Evolutionary conservation across 2,113 vertebrate species (phyloP).

Genomic region (Brienomyrus longianalis): DNA sequence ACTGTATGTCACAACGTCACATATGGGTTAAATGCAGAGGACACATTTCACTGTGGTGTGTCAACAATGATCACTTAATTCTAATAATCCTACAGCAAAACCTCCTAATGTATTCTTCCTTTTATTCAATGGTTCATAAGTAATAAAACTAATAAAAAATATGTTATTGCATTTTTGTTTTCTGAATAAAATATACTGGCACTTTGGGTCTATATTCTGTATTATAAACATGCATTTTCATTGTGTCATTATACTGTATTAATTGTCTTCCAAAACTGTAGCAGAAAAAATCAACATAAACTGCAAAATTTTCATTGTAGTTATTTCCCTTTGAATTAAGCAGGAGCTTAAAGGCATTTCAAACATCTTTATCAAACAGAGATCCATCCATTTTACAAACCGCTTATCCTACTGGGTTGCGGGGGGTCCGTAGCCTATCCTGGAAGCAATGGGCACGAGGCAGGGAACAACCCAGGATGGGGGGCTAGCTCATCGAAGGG

Average conservation of each 20-base stretch:
- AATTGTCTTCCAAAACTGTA: background rate
- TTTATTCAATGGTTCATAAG: background rate
- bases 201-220: background rate
- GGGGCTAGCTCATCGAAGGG: too few relatives aligned
- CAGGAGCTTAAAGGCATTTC: background rate
- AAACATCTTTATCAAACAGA: background rate
- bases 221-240: background rate
- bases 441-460: too few relatives aligned
- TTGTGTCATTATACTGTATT: background rate
- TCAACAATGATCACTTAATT: too few relatives aligned
- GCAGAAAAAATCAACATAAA: background rate
- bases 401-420: too few relatives aligned
- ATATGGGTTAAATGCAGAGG: too few relatives aligned
- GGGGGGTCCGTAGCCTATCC: too few relatives aligned
- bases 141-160: background rate
- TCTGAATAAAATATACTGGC: background rate
- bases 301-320: background rate
- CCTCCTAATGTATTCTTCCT: background rate
- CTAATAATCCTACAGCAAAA: background rate
- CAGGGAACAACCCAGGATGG: too few relatives aligned
- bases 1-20: too few relatives aligned
- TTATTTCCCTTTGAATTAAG: background rate
- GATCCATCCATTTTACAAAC: background rate
- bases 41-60: too few relatives aligned
- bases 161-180: background rate